phyloP scores from a whole-genome alignment of 2,888 invertebrate species.

The Drosophila tripunctata region DNA sequence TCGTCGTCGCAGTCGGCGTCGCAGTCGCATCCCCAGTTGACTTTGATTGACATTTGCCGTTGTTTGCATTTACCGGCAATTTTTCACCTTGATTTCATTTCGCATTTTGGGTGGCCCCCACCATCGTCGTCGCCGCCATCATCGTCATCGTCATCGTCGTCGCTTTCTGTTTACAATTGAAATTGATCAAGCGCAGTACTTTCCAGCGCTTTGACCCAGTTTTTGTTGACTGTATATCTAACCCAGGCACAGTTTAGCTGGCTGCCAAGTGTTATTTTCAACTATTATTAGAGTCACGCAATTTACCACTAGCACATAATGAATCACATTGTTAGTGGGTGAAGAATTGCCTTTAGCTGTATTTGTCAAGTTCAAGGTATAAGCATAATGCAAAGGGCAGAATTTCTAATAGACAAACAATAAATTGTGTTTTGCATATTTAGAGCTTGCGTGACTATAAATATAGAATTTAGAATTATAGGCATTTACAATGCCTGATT shows the following conservation, averaged over 20 bases:
- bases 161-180: slow-evolving; percentile 38
- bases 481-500: not conserved
- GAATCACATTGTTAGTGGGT: slow-evolving; percentile 3
- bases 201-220: slow-evolving; percentile 53
- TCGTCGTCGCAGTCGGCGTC: slow-evolving; percentile 1
- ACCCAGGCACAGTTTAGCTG: slow-evolving; percentile 24
- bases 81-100: slow-evolving; percentile 57
- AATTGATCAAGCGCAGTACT: slow-evolving; percentile 51
- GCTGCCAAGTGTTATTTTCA: slow-evolving; percentile 20
- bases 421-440: slow-evolving; percentile 9
- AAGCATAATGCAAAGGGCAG: not conserved
- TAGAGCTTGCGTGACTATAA: slow-evolving; percentile 13
- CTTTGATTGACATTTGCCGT: slow-evolving; percentile 71
- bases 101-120: slow-evolving; percentile 42
- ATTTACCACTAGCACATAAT: slow-evolving; percentile 13
- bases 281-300: slow-evolving; percentile 55
- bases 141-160: slow-evolving; percentile 2
- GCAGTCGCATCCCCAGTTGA: slow-evolving; percentile 63
- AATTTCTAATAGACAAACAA: slow-evolving; percentile 1
- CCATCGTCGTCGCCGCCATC: not conserved
- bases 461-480: not conserved
- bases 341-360: slow-evolving; percentile 4
- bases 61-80: slow-evolving; percentile 69
- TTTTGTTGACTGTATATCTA: slow-evolving; percentile 19
- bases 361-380: slow-evolving; percentile 53